These are phyloP conservation scores for Potamilus streckersoni DNA, from an alignment of 1,140 invertebrate species.

Conservation along the genomic window DNA sequence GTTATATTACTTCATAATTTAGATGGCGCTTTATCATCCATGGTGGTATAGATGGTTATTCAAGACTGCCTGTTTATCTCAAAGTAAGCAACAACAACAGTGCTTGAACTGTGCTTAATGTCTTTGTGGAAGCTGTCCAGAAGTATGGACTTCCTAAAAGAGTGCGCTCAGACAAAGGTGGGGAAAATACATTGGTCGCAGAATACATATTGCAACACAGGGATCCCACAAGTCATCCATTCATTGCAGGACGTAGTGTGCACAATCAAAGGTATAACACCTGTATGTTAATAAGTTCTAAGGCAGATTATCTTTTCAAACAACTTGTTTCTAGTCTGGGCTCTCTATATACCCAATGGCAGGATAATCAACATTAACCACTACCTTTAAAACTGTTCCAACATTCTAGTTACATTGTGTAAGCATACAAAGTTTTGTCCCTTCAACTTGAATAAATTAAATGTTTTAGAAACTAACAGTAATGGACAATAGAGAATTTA, in stretches of 20 bases:
- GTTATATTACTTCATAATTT: slow-evolving; percentile 1
- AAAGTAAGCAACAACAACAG: slow-evolving; percentile 30
- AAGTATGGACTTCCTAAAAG: slow-evolving; percentile 27
- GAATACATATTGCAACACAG: slow-evolving; percentile 28
- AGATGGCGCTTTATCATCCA: slow-evolving; percentile 40
- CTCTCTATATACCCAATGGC: too few relatives aligned
- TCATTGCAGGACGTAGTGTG: slow-evolving; percentile 10
- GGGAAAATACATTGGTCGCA: slow-evolving; percentile 35
- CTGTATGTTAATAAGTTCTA: too few relatives aligned
- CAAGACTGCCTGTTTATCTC: slow-evolving; percentile 26
- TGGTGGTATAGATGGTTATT: slow-evolving; percentile 37
- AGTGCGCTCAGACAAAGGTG: slow-evolving; percentile 36
- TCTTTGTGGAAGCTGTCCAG: slow-evolving; percentile 32
- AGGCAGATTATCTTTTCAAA: too few relatives aligned
- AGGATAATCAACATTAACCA: too few relatives aligned
- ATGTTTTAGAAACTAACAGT: too few relatives aligned
- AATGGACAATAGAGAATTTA: too few relatives aligned
- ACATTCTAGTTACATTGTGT: too few relatives aligned
- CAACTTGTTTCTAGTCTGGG: too few relatives aligned
- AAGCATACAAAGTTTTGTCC: too few relatives aligned
- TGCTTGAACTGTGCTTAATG: slow-evolving; percentile 26
- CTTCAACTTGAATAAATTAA: too few relatives aligned
- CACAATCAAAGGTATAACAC: slow-evolving; percentile 14
- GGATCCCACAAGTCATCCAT: not conserved
- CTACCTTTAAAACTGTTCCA: too few relatives aligned